These are phyloP conservation scores for Diplogasteroides magnus DNA, from an alignment of 1,140 invertebrate genomes.

Conservation along the genomic window DNA sequence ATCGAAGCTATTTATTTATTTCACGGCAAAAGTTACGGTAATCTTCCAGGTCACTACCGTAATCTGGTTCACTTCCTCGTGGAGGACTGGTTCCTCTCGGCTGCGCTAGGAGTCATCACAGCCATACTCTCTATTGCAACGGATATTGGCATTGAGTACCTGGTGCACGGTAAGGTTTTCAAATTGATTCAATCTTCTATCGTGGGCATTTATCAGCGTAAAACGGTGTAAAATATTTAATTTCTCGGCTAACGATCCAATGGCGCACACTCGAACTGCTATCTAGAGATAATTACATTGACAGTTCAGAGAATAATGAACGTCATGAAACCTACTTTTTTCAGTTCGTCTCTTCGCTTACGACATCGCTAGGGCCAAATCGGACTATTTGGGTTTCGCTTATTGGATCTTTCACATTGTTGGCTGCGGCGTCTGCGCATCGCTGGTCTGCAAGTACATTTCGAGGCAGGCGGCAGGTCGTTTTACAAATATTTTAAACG, in stretches of 20 bases:
- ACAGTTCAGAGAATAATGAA: conserved; percentile 67
- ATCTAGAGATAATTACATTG: no score
- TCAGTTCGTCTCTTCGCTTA: no score
- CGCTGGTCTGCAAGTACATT: conserved; percentile 46
- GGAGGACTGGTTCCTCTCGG: conserved; percentile 35
- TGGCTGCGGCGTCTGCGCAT: conserved; percentile 39
- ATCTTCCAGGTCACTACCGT: conserved; percentile 31
- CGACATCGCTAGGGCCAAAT: conserved; percentile 37
- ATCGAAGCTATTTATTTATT: no score
- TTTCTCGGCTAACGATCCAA: no score
- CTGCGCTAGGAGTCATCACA: conserved; percentile 27
- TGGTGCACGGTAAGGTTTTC: conserved; percentile 45
- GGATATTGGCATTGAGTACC: conserved; percentile 33
- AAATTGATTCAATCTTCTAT: no score
- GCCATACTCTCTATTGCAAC: conserved; percentile 33
- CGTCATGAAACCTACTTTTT: no score
- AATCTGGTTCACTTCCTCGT: conserved; percentile 36
- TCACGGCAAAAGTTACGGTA: no score
- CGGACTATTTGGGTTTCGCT: conserved; percentile 37
- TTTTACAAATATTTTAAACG: no score
- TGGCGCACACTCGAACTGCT: no score
- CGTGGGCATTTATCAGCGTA: no score
- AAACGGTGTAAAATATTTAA: no score
- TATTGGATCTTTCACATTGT: conserved; percentile 47
- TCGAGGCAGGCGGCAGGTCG: conserved; percentile 49